Percentiles rank a stretch among this genome's conserved stretches.
Conservation (phyloP, 2,113 vertebrate genomes). For the Charadrius vociferus region DNA sequence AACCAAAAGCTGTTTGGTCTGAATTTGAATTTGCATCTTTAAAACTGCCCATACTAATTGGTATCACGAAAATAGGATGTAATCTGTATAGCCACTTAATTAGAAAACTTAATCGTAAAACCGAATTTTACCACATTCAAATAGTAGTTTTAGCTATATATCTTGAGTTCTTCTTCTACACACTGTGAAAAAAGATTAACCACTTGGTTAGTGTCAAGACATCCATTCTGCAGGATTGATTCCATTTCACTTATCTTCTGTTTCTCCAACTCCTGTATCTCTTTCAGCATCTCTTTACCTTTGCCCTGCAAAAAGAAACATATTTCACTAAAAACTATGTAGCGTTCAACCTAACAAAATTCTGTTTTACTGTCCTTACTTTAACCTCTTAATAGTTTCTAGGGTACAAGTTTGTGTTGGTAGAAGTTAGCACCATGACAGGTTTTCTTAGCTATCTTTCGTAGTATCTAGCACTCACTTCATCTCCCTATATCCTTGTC, state of each 20-base stretch:
- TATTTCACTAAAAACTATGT: not conserved
- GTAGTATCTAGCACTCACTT: not conserved
- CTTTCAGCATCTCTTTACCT: slow-evolving; percentile 78
- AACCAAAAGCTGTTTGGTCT: not conserved
- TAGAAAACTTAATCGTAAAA: not conserved
- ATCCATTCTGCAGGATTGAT: slow-evolving; percentile 73
- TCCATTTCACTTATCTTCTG: slow-evolving; percentile 83
- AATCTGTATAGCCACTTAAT: not conserved
- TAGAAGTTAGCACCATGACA: not conserved
- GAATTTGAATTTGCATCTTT: not conserved
- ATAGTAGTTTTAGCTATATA: slow-evolving; percentile 72
- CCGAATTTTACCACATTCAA: not conserved
- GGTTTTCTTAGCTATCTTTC: not conserved
- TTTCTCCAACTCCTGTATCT: slow-evolving; percentile 84
- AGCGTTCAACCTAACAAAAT: not conserved
- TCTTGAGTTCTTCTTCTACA: slow-evolving; percentile 81
- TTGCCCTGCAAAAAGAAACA: slow-evolving; percentile 75
- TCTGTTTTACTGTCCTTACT: not conserved
- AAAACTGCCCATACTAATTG: not conserved
- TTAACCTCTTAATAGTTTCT: not conserved
- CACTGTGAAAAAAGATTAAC: slow-evolving; percentile 81
- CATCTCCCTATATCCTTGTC: not conserved
- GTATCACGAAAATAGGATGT: not conserved
- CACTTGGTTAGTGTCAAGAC: slow-evolving; percentile 69
- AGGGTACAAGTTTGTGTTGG: not conserved